Base-by-base conservation (phyloP, 2,888 invertebrate genomes). In the Alsophila aescularia region DNA sequence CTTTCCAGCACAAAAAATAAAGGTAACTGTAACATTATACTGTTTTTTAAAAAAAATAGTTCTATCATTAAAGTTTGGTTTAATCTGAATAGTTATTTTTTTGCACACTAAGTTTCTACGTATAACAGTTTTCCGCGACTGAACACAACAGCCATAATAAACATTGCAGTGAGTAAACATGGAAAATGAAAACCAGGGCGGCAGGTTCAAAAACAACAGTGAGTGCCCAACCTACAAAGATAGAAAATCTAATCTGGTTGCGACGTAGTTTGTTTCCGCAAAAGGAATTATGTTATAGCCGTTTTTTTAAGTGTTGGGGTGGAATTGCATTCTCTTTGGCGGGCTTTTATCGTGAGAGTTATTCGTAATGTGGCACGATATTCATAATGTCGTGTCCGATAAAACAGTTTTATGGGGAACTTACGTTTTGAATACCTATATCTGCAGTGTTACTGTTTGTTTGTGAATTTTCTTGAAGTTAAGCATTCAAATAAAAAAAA, bases 251-350 rank as follows among this genome's bases (percentile, higher is more conserved):
- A 48, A 47, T 39, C 47, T 29, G 10, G 12, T 37, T 36, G 21
- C 16, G 21, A 32, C 39, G 31, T 32, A 14, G 32, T 41, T 52
- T 44, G 43, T 44, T 31, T 21, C 34, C 34, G 18, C 29, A 44
- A 51, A 31, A 39, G 32, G 13, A 44, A 39, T 40, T 44, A 16
- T 51, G 32, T 15, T 18, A 39, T 14, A 16, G 14, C 27, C 12
- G n/a, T 29, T 39, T 52, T n/a, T 34, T 49, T 43, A 31, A 37
- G n/a, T 15, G 37, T 52, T 39, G 16, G 29, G 43, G 14, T 39
- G 32, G 9, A 39, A 52, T 44, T 44, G 37, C 51, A 45, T 45
- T 40, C 27, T 39, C 16, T 27, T 52, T 42, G 44, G 14, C 43
- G 27, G 7, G 14, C 13, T 10, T 36, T 44, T 43, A 48, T 52